Percentiles rank a stretch among this genome's conserved stretches.
Evolutionary conservation across 1,140 invertebrate species (phyloP).

Genomic region (Eulimnadia texana): DNA sequence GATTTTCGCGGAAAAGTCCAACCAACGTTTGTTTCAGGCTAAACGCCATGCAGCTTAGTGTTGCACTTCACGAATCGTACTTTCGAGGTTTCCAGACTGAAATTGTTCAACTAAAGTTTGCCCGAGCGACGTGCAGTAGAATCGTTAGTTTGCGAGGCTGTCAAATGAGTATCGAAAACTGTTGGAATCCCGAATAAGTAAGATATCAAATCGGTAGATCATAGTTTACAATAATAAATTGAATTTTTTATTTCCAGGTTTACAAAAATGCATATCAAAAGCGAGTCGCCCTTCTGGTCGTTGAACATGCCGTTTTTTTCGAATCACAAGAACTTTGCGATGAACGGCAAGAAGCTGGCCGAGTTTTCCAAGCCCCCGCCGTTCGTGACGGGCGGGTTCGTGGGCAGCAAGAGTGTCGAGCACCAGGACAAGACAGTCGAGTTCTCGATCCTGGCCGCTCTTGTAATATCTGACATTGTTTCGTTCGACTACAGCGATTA

Average conservation of each 20-base stretch:
- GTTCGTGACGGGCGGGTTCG: slow-evolving; percentile 10
- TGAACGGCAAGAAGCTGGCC: background rate
- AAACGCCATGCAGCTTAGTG: no score
- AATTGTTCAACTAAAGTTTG: no score
- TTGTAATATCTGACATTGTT: background rate
- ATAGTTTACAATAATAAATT: no score
- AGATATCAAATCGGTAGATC: no score
- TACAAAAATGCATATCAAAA: background rate
- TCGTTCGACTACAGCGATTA: background rate
- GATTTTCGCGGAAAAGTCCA: no score
- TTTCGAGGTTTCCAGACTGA: no score
- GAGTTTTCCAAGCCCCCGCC: slow-evolving; percentile 1
- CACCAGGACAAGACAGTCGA: background rate
- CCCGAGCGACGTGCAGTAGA: no score
- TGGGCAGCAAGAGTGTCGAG: slow-evolving; percentile 14
- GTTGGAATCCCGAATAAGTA: no score
- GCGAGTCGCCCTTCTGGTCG: background rate
- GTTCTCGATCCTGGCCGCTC: background rate
- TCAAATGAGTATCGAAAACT: no score
- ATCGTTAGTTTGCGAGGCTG: no score
- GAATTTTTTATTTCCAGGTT: background rate
- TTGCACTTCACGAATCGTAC: no score
- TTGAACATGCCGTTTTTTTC: background rate
- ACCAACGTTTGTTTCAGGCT: no score
- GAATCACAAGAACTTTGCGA: background rate